These are phyloP conservation scores for Nephrotoma appendiculata DNA, from an alignment of 2,888 invertebrate species.

Conservation along the genomic window DNA sequence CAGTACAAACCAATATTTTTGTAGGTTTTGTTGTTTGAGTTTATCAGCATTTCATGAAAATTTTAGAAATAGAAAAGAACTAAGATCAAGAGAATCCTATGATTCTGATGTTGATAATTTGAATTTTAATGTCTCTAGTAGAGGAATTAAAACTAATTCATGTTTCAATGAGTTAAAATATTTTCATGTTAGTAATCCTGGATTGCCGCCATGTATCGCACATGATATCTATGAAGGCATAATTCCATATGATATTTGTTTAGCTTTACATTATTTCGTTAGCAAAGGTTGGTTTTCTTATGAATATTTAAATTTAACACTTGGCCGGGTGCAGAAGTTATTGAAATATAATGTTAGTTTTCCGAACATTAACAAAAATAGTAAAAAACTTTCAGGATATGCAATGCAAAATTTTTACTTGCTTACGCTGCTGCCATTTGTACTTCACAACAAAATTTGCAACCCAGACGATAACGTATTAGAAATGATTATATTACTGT, in stretches of 20 bases:
- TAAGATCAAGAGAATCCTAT: too few relatives aligned
- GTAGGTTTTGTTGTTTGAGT: not conserved
- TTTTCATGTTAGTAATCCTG: not conserved
- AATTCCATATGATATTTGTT: not conserved
- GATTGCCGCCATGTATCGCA: not conserved
- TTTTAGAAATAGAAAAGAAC: not conserved
- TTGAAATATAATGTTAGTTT: not conserved
- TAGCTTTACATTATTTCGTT: not conserved
- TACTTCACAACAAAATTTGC: not conserved
- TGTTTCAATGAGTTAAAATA: not conserved
- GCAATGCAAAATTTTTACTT: not conserved
- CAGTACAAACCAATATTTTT: not conserved
- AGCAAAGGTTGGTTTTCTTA: not conserved
- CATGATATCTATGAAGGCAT: not conserved
- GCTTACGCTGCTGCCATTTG: not conserved
- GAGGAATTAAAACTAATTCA: not conserved
- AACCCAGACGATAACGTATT: not conserved
- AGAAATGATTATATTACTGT: not conserved
- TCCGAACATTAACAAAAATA: not conserved
- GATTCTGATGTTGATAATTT: not conserved
- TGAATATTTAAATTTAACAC: not conserved
- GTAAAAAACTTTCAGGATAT: not conserved
- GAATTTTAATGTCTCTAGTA: not conserved
- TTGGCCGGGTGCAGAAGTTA: not conserved
- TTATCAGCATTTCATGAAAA: not conserved